Conservation (phyloP, 1,140 invertebrate genomes). For the Heliconius eleuchia region DNA sequence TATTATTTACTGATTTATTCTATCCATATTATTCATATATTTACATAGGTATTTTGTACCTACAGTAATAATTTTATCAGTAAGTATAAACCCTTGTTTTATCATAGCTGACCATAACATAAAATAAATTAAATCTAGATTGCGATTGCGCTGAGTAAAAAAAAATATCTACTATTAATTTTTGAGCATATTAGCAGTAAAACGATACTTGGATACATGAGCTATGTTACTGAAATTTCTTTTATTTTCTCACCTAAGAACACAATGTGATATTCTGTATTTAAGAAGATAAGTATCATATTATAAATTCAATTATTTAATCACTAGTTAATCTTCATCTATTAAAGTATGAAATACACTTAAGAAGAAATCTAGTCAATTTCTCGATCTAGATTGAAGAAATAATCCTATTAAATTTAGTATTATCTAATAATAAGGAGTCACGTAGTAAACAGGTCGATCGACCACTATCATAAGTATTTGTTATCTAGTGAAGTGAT, state of each 20-base stretch:
- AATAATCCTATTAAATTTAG: conserved; percentile 2
- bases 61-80: no score
- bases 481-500: conserved; percentile 39
- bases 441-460: conserved; percentile 39
- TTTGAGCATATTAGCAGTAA: background rate
- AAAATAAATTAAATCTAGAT: background rate
- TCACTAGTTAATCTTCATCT: no score
- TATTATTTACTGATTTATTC: background rate
- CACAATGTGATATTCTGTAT: no score
- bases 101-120: background rate
- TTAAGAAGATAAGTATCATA: no score
- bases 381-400: background rate
- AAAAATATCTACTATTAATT: background rate
- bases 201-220: background rate
- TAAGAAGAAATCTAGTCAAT: background rate
- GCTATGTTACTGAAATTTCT: no score
- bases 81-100: background rate
- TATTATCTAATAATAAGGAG: conserved; percentile 18
- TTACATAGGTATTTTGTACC: no score
- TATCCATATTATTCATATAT: background rate
- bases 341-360: no score
- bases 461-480: conserved; percentile 35
- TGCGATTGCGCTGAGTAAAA: background rate
- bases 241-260: no score
- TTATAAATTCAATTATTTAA: no score